phyloP scores from a whole-genome alignment of 1,140 invertebrate species.

The Streblospio benedicti region DNA sequence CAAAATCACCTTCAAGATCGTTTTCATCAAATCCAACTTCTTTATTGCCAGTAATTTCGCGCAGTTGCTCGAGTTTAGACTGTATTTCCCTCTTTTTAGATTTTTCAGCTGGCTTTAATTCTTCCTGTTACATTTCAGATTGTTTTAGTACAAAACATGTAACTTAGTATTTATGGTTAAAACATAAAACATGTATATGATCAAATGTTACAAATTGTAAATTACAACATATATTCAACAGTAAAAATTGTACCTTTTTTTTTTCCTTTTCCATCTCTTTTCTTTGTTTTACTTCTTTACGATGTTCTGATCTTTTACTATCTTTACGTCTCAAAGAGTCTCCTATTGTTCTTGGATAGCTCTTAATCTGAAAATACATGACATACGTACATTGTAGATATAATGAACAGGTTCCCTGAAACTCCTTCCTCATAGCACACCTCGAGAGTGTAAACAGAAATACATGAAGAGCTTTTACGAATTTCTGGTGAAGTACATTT shows the following conservation, averaged over 20 bases:
- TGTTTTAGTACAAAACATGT: slow-evolving; percentile 54
- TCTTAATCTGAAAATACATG: slow-evolving; percentile 59
- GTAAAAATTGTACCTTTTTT: slow-evolving; percentile 30
- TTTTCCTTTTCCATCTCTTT: slow-evolving; percentile 68
- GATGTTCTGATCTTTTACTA: slow-evolving; percentile 65
- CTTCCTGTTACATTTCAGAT: slow-evolving; percentile 70
- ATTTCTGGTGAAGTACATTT: too few species aligned
- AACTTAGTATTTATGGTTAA: too few species aligned
- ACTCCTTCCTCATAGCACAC: too few species aligned
- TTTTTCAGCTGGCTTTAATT: slow-evolving; percentile 75
- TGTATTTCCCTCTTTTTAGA: slow-evolving; percentile 83
- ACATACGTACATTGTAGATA: too few species aligned
- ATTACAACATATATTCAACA: too few species aligned
- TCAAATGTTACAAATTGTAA: too few species aligned
- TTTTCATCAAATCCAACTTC: slow-evolving; percentile 52
- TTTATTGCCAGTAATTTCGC: slow-evolving; percentile 76
- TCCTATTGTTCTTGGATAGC: slow-evolving; percentile 80
- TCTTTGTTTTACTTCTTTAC: slow-evolving; percentile 56
- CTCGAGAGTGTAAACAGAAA: too few species aligned
- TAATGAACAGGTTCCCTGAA: too few species aligned
- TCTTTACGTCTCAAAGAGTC: slow-evolving; percentile 73
- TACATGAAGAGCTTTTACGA: too few species aligned
- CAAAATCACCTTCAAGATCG: slow-evolving; percentile 79
- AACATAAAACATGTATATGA: not conserved
- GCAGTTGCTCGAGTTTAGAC: slow-evolving; percentile 76